Evolutionary conservation across 2,113 vertebrate species (phyloP), one percentile per base, ranked within the genome.

Genomic region (Ptychochromis oligacanthus): DNA sequence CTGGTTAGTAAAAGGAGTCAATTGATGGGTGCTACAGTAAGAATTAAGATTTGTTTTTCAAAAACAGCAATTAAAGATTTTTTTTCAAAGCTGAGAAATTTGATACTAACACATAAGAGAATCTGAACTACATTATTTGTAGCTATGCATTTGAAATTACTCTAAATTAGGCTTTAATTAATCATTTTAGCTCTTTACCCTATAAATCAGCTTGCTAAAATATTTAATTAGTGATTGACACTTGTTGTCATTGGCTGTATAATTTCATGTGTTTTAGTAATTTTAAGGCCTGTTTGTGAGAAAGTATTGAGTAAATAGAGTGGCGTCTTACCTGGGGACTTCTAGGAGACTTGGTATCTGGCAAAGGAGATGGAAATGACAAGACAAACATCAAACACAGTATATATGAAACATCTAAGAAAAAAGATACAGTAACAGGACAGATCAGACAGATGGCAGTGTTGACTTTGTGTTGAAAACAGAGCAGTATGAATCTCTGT

Each of bases 1-100:
- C 82, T 80, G 85, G 91, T 94, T 94, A 94, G 94, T 95, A 74
- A 87, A 76, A 92, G 77, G 72, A 80, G 79, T 87, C 74, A 64
- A 91, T 86, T 76, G 76, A 24, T 64, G 55, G 85, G 52, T 49
- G 62, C 61, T 80, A 85, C 15, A 52, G 56, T 81, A 46, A 79
- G 81, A 86, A 88, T 82, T 55, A 13, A 79, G 81, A 84, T 89
- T 82, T 55, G 1, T 49, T 81, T 82, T 83, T 22, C n/a, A 77
- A 49, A 80, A 82, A 81, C 2, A 36, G 65, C n/a, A 87, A 72
- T 38, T 80, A 59, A 80, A 56, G 61, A 26, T 20, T 52, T 57
- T 46, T 55, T 77, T 60, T 17, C n/a, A 9, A 78, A 62, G 81
- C 77, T 77, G 1, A 38, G 20, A 76, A 80, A 56, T 64, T 5